Base-by-base conservation (phyloP, 2,113 vertebrate genomes). In the Albula goreensis region DNA sequence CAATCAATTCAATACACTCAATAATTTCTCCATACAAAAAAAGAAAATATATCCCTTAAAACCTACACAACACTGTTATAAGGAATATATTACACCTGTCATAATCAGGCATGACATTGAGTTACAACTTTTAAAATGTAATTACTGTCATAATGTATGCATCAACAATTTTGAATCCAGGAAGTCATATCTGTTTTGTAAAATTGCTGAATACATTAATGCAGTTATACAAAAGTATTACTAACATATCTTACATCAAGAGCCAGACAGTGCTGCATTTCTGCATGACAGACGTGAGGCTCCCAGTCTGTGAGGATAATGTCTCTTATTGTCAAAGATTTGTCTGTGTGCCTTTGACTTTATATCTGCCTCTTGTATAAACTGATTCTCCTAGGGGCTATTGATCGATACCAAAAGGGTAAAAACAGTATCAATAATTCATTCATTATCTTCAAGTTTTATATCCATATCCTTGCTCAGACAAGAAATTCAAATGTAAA, bases 401-500 rank as follows among this genome's bases (percentile, higher is more conserved):
- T 78, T 86, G 91, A 91, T 91, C 90, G 87, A 92, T 90, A 90
- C 66, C 74, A 53, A 89, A 91, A 91, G 91, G 91, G 90, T 90
- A 87, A 88, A 89, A 91, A 41, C 31, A 41, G 31, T 41, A 41
- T 41, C 31, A 41, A 41, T 41, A 41, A 41, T 41, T 41, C 31
- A 41, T 41, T 41, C 31, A 41, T 41, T 41, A 41, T 41, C 1
- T 41, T 41, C 31, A 41, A 41, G 31, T 41, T 41, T 41, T 41
- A 41, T 41, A 41, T 41, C 31, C 31, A 41, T 41, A 41, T 41
- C 31, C 31, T 41, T 41, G 31, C 31, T 41, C 31, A 41, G 31
- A 41, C 31, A 41, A 41, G 31, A 41, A 41, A 41, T 41, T 41
- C 31, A 41, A 41, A 0, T 41, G 31, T 41, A 41, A 41, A 41